These are phyloP conservation scores for Mactromeris polynyma DNA, from an alignment of 2,888 invertebrate species.

Conservation along the genomic window DNA sequence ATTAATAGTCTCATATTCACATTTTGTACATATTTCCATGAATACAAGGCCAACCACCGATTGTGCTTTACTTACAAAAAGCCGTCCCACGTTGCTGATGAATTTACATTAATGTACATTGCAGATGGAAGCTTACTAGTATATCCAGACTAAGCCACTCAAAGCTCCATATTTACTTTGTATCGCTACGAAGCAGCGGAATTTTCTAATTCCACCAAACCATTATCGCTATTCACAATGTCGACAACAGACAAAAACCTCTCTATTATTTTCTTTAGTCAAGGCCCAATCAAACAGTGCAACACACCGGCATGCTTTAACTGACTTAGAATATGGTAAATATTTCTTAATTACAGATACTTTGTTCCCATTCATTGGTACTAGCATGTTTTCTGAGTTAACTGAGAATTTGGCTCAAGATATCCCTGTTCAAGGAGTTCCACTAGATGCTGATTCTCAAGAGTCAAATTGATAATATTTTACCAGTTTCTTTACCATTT, in stretches of 20 bases:
- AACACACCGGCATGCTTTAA: background rate
- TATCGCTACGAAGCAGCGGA: background rate
- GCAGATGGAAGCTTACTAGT: background rate
- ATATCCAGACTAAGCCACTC: too few relatives aligned
- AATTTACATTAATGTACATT: background rate
- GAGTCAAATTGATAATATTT: too few relatives aligned
- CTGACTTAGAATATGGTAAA: background rate
- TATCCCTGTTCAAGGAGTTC: too few relatives aligned
- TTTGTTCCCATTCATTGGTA: too few relatives aligned
- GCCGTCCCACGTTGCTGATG: background rate
- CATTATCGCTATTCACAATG: background rate
- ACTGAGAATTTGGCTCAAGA: too few relatives aligned
- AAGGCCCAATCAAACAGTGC: background rate
- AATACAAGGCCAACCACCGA: background rate
- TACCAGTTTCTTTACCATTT: too few relatives aligned
- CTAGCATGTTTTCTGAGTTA: too few relatives aligned
- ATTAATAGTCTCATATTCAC: too few relatives aligned
- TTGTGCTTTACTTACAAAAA: background rate
- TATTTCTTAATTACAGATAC: background rate
- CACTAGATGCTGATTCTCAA: too few relatives aligned
- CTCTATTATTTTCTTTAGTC: background rate
- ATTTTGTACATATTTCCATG: too few relatives aligned
- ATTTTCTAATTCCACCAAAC: background rate
- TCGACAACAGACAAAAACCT: background rate
- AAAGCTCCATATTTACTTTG: background rate